phyloP scores from a whole-genome alignment of 2,113 vertebrate species.

The Dicerorhinus sumatrensis region DNA sequence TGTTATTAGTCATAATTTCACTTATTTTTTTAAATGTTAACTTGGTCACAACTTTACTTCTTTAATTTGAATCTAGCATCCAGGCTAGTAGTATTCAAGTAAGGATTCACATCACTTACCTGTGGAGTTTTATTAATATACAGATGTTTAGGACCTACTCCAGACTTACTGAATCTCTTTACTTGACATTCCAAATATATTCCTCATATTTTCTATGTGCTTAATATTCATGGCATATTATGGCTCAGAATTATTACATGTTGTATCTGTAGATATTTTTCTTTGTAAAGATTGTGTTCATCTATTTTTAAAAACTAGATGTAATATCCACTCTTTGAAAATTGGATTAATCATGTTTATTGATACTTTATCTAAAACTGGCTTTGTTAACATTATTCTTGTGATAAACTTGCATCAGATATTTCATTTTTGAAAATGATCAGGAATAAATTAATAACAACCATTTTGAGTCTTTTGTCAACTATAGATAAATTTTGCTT shows the following conservation, averaged over 20 bases:
- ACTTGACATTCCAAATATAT: not conserved
- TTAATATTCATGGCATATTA: not conserved
- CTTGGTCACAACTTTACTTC: not conserved
- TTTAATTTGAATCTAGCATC: not conserved
- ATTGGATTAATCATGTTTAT: not conserved
- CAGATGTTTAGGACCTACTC: not conserved
- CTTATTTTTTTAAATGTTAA: not conserved
- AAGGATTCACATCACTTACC: not conserved
- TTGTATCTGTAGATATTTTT: not conserved
- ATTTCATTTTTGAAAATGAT: slow-evolving; percentile 11
- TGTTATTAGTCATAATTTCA: not conserved
- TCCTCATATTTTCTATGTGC: not conserved
- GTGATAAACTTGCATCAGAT: not conserved
- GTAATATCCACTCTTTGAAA: not conserved
- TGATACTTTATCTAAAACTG: not conserved
- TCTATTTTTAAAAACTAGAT: not conserved
- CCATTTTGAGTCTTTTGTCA: not conserved
- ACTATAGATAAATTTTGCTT: not conserved
- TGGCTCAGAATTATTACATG: not conserved
- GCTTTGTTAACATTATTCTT: not conserved
- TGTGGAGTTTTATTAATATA: not conserved
- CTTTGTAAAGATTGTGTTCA: not conserved
- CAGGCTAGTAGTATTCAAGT: not conserved
- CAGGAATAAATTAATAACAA: not conserved
- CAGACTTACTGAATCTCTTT: not conserved